A percentile compares a stretch with the other conserved stretches of the same genome.
phyloP scores from a whole-genome alignment of 2,888 invertebrate genomes.

The Lycaena phlaeas region DNA sequence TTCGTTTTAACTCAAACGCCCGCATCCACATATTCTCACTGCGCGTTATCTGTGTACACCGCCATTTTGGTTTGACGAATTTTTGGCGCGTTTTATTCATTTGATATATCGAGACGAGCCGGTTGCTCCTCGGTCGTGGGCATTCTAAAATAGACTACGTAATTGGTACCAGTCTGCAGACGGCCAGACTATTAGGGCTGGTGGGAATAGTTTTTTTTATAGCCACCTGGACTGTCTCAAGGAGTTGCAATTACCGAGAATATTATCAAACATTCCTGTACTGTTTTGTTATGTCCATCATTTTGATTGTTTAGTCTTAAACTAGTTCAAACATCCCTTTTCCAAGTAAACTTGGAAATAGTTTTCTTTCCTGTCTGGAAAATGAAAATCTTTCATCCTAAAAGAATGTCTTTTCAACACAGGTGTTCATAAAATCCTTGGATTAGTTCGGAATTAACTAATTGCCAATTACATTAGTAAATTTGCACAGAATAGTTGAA shows the following conservation, averaged over 20 bases:
- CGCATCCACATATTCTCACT: too few relatives aligned
- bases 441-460: too few relatives aligned
- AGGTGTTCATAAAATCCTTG: too few relatives aligned
- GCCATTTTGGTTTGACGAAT: constrained; percentile 22
- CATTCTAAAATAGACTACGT: constrained; percentile 55
- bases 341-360: too few relatives aligned
- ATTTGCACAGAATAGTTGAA: too few relatives aligned
- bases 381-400: too few relatives aligned
- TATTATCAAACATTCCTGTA: background rate
- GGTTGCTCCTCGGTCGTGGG: constrained; percentile 32
- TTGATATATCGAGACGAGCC: constrained; percentile 20
- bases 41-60: constrained; percentile 10
- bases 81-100: constrained; percentile 21
- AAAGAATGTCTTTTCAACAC: too few relatives aligned
- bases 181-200: constrained; percentile 33
- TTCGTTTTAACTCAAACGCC: constrained; percentile 1
- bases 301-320: background rate
- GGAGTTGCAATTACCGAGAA: background rate
- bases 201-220: background rate
- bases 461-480: too few relatives aligned
- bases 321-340: background rate
- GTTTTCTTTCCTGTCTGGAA: too few relatives aligned
- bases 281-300: background rate
- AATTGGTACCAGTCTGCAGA: constrained; percentile 48
- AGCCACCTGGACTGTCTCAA: background rate